Base-by-base conservation (phyloP, 2,797 vertebrate genomes). In the Lacerta bilineata region DNA sequence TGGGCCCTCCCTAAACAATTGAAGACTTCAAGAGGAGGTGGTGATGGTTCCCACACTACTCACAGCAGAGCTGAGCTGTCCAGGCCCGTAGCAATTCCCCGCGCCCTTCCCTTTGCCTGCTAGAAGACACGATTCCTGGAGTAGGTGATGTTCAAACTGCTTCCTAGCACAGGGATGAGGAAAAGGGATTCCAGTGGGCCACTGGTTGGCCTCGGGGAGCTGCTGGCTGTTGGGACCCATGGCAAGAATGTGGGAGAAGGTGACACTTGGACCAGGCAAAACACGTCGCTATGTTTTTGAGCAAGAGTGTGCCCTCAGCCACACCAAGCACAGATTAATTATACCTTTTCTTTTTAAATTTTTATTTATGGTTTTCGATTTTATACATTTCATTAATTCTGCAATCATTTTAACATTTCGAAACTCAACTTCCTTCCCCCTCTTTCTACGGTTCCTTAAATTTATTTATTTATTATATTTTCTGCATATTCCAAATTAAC, bases 41-140 rank as follows among this genome's bases (percentile, higher is more conserved):
- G n/a, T 61, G 79, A 6, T 27, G 80, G 50, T 82, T 82, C 61
- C 80, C 64, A 68, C 80, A 82, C 36, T 68, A 18, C 43, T 82
- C 25, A 82, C 27, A 43, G 61, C 18, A 82, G 27, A 68, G 41
- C 2, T 66, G 15, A 23, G 8, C 39, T 55, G 43, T 50, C 29
- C 25, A 50, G 43, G 43, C 43, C 27, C 27, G 2, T 27, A 46
- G 39, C 33, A 36, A 59, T 11, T 66, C 39, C 13, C 11, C 13
- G 0, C 13, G 15, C 77, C 50, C 59, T 66, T 25, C 9, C 33
- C 20, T 64, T 36, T 81, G 36, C 23, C 7, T 79, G 43, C 64
- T 27, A 43, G 61, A 39, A 66, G 25, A 11, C 10, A 39, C 15
- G 1, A 66, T 66, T 8, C 59, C 36, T n/a, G 13, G 23, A 39